Base-by-base conservation (phyloP, 1,140 invertebrate genomes). In the Pseudomyrmex flavicornis region DNA sequence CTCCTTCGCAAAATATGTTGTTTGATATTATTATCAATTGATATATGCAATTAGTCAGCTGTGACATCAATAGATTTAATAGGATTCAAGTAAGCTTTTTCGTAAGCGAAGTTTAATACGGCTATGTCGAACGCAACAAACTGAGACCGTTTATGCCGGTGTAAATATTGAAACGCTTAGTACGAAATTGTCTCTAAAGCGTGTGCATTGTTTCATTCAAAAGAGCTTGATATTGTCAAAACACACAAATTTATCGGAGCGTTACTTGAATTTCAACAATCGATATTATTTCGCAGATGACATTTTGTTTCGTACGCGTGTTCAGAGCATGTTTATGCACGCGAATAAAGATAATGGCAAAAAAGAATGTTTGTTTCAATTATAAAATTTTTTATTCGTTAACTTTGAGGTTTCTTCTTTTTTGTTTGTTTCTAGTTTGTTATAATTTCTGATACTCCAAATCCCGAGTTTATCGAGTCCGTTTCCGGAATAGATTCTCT, bases 231-330 rank as follows among this genome's bases (percentile, higher is more conserved):
- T 56, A 5, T 10, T 46, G 20, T n/a, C 46, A 48, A 62, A 50
- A 76, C 44, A 54, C 20, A 26, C 13, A 50, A 76, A 54, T 66
- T 66, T 66, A 76, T 66, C 66, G 26, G 26, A 0, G n/a, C 48
- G n/a, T 76, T 22, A 44, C 26, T 54, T 15, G n/a, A 46, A 15
- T n/a, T 76, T 20, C 26, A 44, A 5, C 13, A 26, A 75, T 63
- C 20, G 9, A 10, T 63, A 10, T 50, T 62, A 63, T 62, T 63
- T 10, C 5, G n/a, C n/a, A 22, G 44, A 48, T 48, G 54, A 44
- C 22, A 48, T 17, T 13, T 66, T 12, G 52, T 7, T 10, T 35
- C n/a, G 61, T 48, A 2, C 17, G 13, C 58, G 7, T 62, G 62
- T 12, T 12, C 15, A 35, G 20, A 26, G 5, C 13, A 26, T 26